Base-by-base conservation (phyloP, 2,888 invertebrate genomes). In the Synergus laeviventris region DNA sequence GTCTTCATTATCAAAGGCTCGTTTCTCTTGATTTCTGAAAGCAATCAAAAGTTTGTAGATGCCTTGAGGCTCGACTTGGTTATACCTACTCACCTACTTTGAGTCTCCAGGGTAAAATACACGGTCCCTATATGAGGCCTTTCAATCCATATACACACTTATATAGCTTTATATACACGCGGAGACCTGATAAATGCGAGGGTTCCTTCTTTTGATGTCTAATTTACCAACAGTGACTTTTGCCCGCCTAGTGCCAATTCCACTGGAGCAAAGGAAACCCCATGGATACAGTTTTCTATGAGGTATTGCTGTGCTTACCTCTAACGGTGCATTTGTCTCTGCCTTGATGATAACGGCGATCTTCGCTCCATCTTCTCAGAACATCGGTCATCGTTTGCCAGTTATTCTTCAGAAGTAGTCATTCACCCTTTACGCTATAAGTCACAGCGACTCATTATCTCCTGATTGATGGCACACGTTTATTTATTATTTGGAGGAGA, bases 211-310 rank as follows among this genome's bases (percentile, higher is more conserved):
- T 81, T 79, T 83, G 85, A 84, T 82, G 85, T 82, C 86, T 86
- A 87, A 87, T 87, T 87, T 86, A 85, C 82, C 84, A 82, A 81
- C 80, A 80, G 83, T 84, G 86, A 87, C 86, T 85, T 85, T 74
- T 42, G 45, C 74, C 66, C 12, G 1, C 24, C 38, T 74, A 60
- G 24, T 74, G 74, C 36, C 66, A 77, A 61, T 64, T 42, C 21
- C 62, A 7, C 38, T 61, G 9, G n/a, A 62, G 62, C 18, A 62
- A 62, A 61, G 31, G 36, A 62, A 62, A n/a, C 38, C 62, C 61
- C 31, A 36, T 61, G 36, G 61, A 61, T 9, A 38, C n/a, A 62
- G 38, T 38, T 62, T 62, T 62, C 62, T 62, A 36, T 62, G 31
- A 31, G 2, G 4, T 38, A 61, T 16, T 18, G 56, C 21, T 62